Evolutionary conservation across 1,140 invertebrate species (phyloP).

Genomic region (Sogatella furcifera): DNA sequence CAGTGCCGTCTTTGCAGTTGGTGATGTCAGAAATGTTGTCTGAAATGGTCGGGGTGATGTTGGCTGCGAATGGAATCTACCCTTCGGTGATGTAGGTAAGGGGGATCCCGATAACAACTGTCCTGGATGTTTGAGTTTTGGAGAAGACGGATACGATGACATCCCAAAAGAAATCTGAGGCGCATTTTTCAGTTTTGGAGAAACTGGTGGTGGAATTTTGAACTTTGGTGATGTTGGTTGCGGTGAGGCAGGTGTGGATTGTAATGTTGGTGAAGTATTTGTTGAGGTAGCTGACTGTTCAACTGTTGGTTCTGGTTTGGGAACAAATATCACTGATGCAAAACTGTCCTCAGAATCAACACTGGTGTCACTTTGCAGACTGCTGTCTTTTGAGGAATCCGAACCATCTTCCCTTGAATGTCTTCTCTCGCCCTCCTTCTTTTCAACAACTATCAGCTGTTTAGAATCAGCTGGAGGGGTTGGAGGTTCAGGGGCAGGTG

Average conservation of each 20-base stretch:
- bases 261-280: conserved; percentile 32
- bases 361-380: conserved; percentile 84
- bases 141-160: conserved; percentile 57
- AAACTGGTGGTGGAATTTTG: conserved; percentile 35
- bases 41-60: conserved; percentile 32
- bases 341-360: conserved; percentile 88
- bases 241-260: conserved; percentile 35
- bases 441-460: conserved; percentile 29
- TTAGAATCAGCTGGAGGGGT: conserved; percentile 20
- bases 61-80: conserved; percentile 43
- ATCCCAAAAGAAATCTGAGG: conserved; percentile 18
- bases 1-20: conserved; percentile 14
- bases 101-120: conserved; percentile 26
- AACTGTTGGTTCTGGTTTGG: conserved; percentile 43
- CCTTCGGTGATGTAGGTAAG: conserved; percentile 45
- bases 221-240: conserved; percentile 45
- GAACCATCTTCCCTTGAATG: conserved; percentile 73
- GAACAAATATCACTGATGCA: conserved; percentile 81
- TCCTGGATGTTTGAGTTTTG: conserved; percentile 35
- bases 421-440: conserved; percentile 40
- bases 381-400: conserved; percentile 84
- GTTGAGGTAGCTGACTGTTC: conserved; percentile 40
- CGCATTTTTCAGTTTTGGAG: conserved; percentile 22
- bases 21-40: conserved; percentile 17
- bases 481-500: conserved; percentile 14